Percentiles rank a stretch among this genome's conserved stretches.
Evolutionary conservation across 2,113 vertebrate genomes (phyloP).

Genomic region (Triplophysa tibetana): DNA sequence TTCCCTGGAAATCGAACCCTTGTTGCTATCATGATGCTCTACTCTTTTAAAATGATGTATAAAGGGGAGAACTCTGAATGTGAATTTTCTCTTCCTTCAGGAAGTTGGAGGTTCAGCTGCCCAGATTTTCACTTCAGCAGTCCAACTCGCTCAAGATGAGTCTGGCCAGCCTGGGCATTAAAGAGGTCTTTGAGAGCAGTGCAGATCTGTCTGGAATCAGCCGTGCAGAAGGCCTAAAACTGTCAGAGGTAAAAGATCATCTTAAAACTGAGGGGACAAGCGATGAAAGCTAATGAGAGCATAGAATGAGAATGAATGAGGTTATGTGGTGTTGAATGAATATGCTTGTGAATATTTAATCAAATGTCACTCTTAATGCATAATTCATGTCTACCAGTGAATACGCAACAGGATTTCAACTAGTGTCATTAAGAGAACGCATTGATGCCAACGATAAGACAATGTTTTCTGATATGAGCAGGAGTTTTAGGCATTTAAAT

Average conservation of each 20-base stretch:
- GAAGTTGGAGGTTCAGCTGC: conserved; percentile 84
- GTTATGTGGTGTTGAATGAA: background rate
- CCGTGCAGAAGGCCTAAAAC: conserved; percentile 59
- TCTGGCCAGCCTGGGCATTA: conserved; percentile 76
- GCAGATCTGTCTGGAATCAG: conserved; percentile 78
- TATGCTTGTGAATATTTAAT: background rate
- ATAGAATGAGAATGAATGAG: background rate
- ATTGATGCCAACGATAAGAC: background rate
- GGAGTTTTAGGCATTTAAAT: background rate
- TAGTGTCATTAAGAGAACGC: background rate
- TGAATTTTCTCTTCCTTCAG: conserved; percentile 62
- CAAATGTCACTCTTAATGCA: background rate
- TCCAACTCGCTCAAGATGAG: conserved; percentile 76
- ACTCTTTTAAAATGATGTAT: too few species aligned
- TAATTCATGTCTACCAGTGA: conserved; percentile 6
- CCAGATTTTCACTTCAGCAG: conserved; percentile 82
- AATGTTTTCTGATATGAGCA: too few species aligned
- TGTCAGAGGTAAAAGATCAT: conserved; percentile 74
- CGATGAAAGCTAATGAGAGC: background rate
- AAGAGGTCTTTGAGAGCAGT: conserved; percentile 70
- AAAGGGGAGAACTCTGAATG: background rate
- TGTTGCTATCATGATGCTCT: too few species aligned
- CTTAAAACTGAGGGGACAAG: background rate
- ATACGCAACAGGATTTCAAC: background rate
- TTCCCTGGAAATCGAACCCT: too few species aligned